A percentile compares a stretch with the other conserved stretches of the same genome.
phyloP scores from a whole-genome alignment of 2,113 vertebrate genomes.

The Toxostoma redivivum region DNA sequence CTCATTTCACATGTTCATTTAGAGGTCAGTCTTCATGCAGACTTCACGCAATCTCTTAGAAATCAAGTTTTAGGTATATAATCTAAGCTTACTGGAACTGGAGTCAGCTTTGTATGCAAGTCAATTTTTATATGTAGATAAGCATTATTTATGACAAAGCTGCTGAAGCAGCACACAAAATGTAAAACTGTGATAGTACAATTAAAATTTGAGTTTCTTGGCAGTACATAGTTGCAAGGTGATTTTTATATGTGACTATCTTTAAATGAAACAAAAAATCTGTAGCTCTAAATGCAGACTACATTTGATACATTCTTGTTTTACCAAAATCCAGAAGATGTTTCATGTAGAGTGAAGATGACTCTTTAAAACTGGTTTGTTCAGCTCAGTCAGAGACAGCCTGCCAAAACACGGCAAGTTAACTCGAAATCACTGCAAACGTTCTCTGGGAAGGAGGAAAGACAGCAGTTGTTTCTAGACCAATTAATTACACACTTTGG shows the following conservation, averaged over 20 bases:
- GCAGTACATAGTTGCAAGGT: neutral
- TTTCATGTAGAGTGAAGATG: neutral
- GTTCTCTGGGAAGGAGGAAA: neutral
- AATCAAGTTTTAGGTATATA: neutral
- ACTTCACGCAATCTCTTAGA: neutral
- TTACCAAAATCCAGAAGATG: neutral
- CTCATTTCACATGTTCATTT: neutral
- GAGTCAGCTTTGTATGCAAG: neutral
- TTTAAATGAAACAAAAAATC: neutral
- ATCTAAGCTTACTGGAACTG: neutral
- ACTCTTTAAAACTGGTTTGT: neutral
- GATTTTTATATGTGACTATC: conserved; percentile 21
- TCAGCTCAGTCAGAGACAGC: neutral
- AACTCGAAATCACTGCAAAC: neutral
- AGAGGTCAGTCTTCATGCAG: neutral
- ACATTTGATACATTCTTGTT: neutral
- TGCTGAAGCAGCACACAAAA: conserved; percentile 16
- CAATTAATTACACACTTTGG: neutral
- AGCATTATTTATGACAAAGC: neutral
- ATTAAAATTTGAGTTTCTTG: neutral
- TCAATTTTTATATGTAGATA: neutral
- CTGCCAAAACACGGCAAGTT: neutral
- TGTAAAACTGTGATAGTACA: neutral
- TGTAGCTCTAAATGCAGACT: neutral
- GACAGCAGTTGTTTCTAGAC: neutral